Conservation (phyloP, 2,113 vertebrate genomes). For the Gulo gulo region DNA sequence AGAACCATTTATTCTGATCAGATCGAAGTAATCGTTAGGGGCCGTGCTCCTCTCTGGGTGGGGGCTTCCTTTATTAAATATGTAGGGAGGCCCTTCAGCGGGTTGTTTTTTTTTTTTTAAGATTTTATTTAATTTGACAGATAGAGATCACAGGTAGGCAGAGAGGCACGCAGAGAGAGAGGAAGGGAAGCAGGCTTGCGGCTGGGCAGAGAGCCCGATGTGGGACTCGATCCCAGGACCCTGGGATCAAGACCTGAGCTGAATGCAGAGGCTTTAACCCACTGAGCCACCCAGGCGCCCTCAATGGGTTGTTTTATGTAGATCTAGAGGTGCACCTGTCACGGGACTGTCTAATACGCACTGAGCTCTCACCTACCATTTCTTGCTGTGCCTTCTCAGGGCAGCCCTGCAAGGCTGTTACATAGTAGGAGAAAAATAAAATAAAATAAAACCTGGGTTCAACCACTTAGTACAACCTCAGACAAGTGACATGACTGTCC, state of each 20-base stretch:
- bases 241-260: too few species aligned
- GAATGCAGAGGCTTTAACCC: too few species aligned
- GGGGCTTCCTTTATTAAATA: slow-evolving; percentile 21
- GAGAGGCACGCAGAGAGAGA: too few species aligned
- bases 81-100: not conserved
- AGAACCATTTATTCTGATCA: slow-evolving; percentile 59
- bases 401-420: not conserved
- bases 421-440: not conserved
- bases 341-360: not conserved
- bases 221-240: too few species aligned
- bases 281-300: too few species aligned
- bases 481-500: not conserved
- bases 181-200: too few species aligned
- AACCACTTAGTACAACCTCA: not conserved
- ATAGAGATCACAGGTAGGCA: too few species aligned
- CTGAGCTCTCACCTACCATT: not conserved
- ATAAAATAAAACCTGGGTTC: not conserved
- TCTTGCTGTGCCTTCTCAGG: not conserved
- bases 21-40: slow-evolving; percentile 19
- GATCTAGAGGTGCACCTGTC: not conserved
- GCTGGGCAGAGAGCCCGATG: too few species aligned
- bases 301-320: not conserved
- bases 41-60: not conserved
- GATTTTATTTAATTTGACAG: too few species aligned
- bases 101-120: too few species aligned